Evolutionary conservation across 2,113 vertebrate genomes (phyloP).

Genomic region (Rhinopomastus cyanomelas): DNA sequence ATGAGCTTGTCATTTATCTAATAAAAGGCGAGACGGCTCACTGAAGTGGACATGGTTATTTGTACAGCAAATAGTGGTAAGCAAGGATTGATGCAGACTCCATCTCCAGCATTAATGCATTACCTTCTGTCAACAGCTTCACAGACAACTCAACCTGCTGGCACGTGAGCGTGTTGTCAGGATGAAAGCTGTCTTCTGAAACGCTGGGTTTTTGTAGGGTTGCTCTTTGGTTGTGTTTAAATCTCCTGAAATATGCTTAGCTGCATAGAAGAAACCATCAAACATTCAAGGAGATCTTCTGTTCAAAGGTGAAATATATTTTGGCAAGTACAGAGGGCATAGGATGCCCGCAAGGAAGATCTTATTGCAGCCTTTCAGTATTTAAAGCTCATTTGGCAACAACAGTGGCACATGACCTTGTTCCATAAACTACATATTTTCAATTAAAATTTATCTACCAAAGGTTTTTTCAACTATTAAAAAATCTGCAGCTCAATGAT

Average conservation of each 20-base stretch:
- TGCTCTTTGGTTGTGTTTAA: not conserved
- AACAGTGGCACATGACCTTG: not conserved
- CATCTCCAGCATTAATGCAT: not conserved
- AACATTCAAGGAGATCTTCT: not conserved
- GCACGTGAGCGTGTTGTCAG: not conserved
- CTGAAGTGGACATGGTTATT: rapidly evolving
- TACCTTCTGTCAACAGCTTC: not conserved
- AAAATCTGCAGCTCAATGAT: conserved; percentile 13
- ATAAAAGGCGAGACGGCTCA: not conserved
- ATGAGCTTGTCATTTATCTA: not conserved
- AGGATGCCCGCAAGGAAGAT: not conserved
- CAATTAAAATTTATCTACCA: conserved; percentile 61
- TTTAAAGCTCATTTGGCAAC: conserved; percentile 28
- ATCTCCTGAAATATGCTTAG: not conserved
- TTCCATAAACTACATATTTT: conserved; percentile 56
- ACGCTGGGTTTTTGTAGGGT: not conserved
- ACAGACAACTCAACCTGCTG: not conserved
- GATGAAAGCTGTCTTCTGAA: not conserved
- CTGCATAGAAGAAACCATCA: not conserved
- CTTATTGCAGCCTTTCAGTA: too few species aligned
- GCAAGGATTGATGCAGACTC: not conserved
- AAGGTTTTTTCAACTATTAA: conserved; percentile 50
- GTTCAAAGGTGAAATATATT: not conserved
- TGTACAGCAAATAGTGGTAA: not conserved
- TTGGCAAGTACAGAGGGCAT: not conserved